These are phyloP conservation scores for Spialia ferax DNA, from an alignment of 2,888 invertebrate genomes.

Conservation along the genomic window DNA sequence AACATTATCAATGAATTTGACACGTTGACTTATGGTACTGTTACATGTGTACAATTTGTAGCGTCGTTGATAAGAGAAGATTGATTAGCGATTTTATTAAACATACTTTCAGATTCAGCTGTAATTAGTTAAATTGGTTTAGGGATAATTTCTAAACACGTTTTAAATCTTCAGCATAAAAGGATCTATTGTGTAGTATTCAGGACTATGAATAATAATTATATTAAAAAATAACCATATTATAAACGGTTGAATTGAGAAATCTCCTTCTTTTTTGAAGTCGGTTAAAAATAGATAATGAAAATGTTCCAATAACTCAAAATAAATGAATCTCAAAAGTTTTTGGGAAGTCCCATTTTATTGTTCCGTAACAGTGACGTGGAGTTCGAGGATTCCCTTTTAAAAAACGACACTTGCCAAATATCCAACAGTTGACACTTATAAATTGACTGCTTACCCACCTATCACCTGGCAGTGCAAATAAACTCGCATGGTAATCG, in stretches of 20 bases:
- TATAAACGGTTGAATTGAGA: no score
- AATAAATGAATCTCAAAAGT: background rate
- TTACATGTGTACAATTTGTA: background rate
- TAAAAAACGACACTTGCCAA: constrained; percentile 26
- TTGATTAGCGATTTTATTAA: no score
- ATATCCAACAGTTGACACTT: constrained; percentile 59
- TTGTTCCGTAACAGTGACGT: background rate
- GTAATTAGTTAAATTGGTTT: no score
- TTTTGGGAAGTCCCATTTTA: background rate
- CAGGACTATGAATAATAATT: no score
- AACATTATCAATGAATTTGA: background rate
- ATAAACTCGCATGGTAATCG: constrained; percentile 23
- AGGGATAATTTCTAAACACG: no score
- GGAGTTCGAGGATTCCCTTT: background rate
- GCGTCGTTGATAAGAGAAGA: background rate
- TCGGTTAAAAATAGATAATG: no score
- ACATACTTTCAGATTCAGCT: no score
- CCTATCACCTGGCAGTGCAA: constrained; percentile 57
- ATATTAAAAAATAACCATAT: no score
- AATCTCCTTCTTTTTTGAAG: no score
- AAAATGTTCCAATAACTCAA: background rate
- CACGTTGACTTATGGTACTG: constrained; percentile 5
- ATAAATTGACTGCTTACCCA: constrained; percentile 69
- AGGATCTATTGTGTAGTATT: no score
- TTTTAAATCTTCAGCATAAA: no score